These are phyloP conservation scores for Melierax canorus DNA, from an alignment of 2,113 vertebrate genomes.

Conservation along the genomic window DNA sequence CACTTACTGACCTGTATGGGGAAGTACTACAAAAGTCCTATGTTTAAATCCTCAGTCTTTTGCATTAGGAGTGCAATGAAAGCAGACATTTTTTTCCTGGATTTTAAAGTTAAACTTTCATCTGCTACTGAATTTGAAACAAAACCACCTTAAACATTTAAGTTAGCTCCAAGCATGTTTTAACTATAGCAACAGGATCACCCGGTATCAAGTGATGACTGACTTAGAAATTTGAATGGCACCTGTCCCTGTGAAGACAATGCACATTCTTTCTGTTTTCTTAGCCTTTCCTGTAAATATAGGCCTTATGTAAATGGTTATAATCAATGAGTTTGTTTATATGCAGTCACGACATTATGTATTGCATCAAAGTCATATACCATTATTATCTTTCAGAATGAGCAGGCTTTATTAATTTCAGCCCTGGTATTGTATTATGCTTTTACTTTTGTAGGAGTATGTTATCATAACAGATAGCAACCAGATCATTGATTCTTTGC, in stretches of 20 bases:
- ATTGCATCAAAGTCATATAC: neutral
- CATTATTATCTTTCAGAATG: neutral
- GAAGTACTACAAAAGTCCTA: neutral
- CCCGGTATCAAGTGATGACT: neutral
- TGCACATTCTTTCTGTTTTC: neutral
- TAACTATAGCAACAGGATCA: neutral
- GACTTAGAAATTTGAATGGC: neutral
- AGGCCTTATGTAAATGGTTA: neutral
- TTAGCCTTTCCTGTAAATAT: neutral
- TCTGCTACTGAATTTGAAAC: neutral
- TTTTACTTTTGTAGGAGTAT: neutral
- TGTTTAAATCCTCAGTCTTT: neutral
- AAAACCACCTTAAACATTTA: neutral
- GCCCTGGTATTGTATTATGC: neutral
- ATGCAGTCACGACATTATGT: neutral
- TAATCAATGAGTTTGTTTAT: neutral
- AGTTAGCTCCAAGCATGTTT: neutral
- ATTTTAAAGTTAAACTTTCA: neutral
- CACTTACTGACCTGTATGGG: neutral
- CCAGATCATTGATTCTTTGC: neutral
- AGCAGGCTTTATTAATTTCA: neutral
- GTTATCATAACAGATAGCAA: neutral
- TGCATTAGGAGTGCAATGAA: neutral
- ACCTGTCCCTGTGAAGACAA: neutral
- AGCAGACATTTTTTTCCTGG: neutral